Percentiles rank a stretch among this genome's conserved stretches.
phyloP scores from a whole-genome alignment of 2,113 vertebrate genomes.

The Hydrolagus affinis region DNA sequence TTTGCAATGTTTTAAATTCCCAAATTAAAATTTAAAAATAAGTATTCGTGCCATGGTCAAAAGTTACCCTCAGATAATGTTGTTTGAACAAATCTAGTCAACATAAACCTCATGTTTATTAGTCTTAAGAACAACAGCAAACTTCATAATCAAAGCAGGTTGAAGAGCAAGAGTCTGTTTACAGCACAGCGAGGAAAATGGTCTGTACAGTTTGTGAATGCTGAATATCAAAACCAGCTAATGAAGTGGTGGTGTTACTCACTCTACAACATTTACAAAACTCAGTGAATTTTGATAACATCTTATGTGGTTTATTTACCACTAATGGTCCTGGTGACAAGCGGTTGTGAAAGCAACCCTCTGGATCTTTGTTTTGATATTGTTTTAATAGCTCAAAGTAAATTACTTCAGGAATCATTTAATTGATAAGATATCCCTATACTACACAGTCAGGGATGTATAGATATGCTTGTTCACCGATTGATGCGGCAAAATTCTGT shows the following conservation, averaged over 20 bases:
- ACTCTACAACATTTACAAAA: background rate
- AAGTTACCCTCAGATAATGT: background rate
- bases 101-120: background rate
- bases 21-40: no score
- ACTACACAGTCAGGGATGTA: background rate
- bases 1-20: no score
- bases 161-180: background rate
- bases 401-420: background rate
- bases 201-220: background rate
- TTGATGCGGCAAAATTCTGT: constrained; percentile 39
- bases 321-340: background rate
- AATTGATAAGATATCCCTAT: background rate
- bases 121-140: background rate
- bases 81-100: background rate
- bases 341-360: background rate
- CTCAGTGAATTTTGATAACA: background rate
- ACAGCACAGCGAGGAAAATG: background rate
- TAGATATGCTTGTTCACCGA: background rate
- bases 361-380: background rate
- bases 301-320: background rate
- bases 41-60: no score
- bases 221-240: background rate
- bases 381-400: background rate
- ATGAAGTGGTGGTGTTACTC: background rate
- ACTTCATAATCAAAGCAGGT: background rate